A percentile compares a stretch with the other conserved stretches of the same genome.
These are phyloP conservation scores for Tor tambroides DNA, from an alignment of 2,113 vertebrate genomes.

Conservation along the genomic window DNA sequence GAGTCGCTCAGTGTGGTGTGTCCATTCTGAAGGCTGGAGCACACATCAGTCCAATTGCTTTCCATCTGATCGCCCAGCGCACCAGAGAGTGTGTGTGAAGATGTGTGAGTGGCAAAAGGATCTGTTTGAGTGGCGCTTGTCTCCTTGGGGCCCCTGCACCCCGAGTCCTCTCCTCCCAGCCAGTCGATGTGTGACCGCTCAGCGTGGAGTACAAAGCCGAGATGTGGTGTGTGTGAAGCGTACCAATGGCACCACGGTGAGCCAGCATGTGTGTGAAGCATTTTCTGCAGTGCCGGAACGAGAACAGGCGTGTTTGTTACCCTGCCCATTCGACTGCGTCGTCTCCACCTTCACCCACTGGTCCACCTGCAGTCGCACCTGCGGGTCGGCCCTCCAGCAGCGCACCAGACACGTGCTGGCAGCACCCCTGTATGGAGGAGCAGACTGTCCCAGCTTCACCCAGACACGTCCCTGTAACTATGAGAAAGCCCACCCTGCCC, in stretches of 20 bases:
- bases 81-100: constrained; percentile 80
- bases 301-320: constrained; percentile 84
- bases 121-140: constrained; percentile 82
- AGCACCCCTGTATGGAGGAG: constrained; percentile 80
- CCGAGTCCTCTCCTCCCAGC: constrained; percentile 54
- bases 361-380: constrained; percentile 77
- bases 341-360: constrained; percentile 81
- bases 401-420: constrained; percentile 73
- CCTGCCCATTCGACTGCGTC: constrained; percentile 83
- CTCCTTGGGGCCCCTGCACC: constrained; percentile 79
- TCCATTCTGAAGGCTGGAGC: constrained; percentile 83
- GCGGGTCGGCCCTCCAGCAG: constrained; percentile 74
- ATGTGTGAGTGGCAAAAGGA: constrained; percentile 85
- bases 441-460: constrained; percentile 78
- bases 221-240: constrained; percentile 75
- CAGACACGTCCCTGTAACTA: constrained; percentile 74
- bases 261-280: constrained; percentile 77
- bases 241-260: constrained; percentile 71
- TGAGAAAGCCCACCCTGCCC: background rate
- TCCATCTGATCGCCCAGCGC: constrained; percentile 73
- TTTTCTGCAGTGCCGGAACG: constrained; percentile 72
- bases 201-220: constrained; percentile 82
- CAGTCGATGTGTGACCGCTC: constrained; percentile 75
- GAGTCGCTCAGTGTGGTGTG: constrained; percentile 82
- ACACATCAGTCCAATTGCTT: constrained; percentile 79